Conservation (phyloP, 1,140 invertebrate species). For the Caenorhabditis brenneri region DNA sequence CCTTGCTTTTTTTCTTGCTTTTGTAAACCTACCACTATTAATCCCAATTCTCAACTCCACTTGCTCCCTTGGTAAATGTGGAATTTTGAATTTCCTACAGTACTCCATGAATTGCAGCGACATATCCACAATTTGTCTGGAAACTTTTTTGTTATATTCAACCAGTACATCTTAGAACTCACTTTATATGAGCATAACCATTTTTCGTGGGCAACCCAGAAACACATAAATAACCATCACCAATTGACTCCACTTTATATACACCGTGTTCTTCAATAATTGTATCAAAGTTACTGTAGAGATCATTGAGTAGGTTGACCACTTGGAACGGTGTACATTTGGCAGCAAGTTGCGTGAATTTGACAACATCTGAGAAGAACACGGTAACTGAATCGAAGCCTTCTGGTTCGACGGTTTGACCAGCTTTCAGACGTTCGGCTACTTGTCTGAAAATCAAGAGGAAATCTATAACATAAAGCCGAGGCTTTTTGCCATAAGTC, state of each 20-base stretch:
- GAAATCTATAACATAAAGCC: not conserved
- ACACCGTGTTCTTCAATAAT: slow-evolving; percentile 33
- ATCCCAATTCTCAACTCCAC: slow-evolving; percentile 79
- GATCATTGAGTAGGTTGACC: slow-evolving; percentile 4
- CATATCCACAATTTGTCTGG: slow-evolving; percentile 47
- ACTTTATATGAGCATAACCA: slow-evolving; percentile 61
- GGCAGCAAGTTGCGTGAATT: slow-evolving; percentile 80
- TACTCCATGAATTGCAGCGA: slow-evolving; percentile 39
- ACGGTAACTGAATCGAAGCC: slow-evolving; percentile 60
- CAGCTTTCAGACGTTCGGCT: slow-evolving; percentile 58
- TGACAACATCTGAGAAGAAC: slow-evolving; percentile 79
- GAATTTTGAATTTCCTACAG: slow-evolving; percentile 50
- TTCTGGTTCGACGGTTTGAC: slow-evolving; percentile 61
- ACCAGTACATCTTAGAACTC: not conserved
- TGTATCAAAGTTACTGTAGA: slow-evolving; percentile 44
- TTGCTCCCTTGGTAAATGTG: slow-evolving; percentile 77
- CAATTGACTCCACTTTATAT: slow-evolving; percentile 60
- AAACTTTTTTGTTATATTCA: not conserved
- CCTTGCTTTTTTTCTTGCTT: no score
- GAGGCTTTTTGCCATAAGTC: no score
- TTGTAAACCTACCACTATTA: slow-evolving; percentile 69
- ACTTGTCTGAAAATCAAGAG: slow-evolving; percentile 57
- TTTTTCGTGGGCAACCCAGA: slow-evolving; percentile 75
- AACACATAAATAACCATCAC: slow-evolving; percentile 76
- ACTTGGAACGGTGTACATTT: slow-evolving; percentile 66